These are phyloP conservation scores for Oreonectes daqikongensis DNA, from an alignment of 2,797 vertebrate species.

Conservation along the genomic window DNA sequence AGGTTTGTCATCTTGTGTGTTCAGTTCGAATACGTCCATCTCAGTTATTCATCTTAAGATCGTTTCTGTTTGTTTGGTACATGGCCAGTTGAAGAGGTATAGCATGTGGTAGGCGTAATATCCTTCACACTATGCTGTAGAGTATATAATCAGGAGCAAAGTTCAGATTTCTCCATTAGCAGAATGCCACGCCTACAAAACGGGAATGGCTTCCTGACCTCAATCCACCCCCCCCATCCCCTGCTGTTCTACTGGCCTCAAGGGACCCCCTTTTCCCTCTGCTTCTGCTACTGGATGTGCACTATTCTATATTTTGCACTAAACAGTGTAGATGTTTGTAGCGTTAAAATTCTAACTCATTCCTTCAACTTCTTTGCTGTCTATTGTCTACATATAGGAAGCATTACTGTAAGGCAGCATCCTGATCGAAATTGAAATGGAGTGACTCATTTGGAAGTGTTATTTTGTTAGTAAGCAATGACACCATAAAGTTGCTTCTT, in stretches of 20 bases:
- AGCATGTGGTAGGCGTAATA: constrained; percentile 39
- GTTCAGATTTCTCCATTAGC: constrained; percentile 56
- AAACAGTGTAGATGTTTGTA: too few species aligned
- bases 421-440: too few species aligned
- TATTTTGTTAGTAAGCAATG: too few species aligned
- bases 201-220: constrained; percentile 67
- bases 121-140: neutral
- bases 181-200: constrained; percentile 54
- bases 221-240: constrained; percentile 9
- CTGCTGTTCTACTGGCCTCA: neutral
- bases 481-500: too few species aligned
- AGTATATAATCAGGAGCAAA: constrained; percentile 41
- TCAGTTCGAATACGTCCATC: too few species aligned
- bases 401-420: too few species aligned
- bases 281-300: neutral
- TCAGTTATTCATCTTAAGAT: neutral
- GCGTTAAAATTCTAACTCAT: too few species aligned
- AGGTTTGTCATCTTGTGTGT: too few species aligned
- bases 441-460: too few species aligned
- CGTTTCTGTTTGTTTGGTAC: neutral
- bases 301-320: too few species aligned
- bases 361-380: too few species aligned
- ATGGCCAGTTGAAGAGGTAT: neutral
- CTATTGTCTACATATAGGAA: neutral
- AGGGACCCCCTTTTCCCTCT: neutral